Conservation (phyloP, 1,140 invertebrate genomes). For the Sitodiplosis mosellana region DNA sequence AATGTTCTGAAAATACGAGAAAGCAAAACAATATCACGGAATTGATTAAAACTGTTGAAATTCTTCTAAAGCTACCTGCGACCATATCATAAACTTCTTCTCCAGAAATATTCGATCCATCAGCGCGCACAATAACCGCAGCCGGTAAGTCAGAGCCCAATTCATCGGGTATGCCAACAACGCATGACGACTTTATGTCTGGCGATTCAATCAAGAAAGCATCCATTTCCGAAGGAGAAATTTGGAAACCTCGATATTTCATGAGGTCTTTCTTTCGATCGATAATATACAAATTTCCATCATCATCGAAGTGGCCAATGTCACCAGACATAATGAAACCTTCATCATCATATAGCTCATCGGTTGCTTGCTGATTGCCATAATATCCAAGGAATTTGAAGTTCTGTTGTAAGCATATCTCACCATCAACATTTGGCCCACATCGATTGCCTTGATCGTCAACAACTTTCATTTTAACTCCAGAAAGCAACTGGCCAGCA, state of each 20-base stretch:
- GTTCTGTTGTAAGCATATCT: constrained; percentile 17
- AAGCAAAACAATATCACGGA: no score
- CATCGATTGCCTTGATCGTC: constrained; percentile 19
- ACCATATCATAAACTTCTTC: no score
- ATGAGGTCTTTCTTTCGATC: constrained; percentile 43
- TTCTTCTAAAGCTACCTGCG: no score
- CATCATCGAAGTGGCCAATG: constrained; percentile 36
- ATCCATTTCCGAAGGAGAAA: constrained; percentile 22
- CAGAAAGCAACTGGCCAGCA: constrained; percentile 17
- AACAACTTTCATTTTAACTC: constrained; percentile 23
- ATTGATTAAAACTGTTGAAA: no score
- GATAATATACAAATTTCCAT: constrained; percentile 33
- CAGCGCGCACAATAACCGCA: no score
- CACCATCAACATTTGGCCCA: constrained; percentile 17
- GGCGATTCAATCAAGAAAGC: constrained; percentile 18
- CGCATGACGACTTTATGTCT: no score
- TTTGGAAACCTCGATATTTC: constrained; percentile 23
- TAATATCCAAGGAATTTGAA: constrained; percentile 22
- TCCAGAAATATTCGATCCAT: no score
- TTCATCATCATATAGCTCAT: constrained; percentile 21
- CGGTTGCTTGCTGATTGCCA: constrained; percentile 19
- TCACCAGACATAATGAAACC: constrained; percentile 54
- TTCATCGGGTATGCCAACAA: no score
- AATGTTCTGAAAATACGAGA: no score
- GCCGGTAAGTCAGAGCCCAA: no score